phyloP scores from a whole-genome alignment of 2,888 invertebrate genomes.

The Ditula angustiorana region DNA sequence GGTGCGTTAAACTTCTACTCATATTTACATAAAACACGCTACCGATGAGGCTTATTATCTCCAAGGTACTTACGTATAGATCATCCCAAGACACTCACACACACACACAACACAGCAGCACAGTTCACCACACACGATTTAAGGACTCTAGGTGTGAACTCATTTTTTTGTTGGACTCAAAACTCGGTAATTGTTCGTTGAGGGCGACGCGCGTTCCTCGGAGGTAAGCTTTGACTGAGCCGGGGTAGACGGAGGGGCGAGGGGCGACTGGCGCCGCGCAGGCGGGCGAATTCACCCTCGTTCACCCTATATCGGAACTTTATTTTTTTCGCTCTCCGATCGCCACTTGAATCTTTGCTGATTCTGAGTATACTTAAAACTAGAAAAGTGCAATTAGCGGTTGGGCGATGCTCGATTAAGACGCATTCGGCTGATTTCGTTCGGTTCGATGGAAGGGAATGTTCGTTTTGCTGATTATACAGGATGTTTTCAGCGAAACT shows the following conservation, averaged over 20 bases:
- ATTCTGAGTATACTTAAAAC: conserved; percentile 36
- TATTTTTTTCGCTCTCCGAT: conserved; percentile 37
- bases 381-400: conserved; percentile 37
- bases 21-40: conserved; percentile 7
- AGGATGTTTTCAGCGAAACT: background rate
- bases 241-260: conserved; percentile 15
- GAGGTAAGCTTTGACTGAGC: conserved; percentile 31
- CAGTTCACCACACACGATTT: conserved; percentile 32
- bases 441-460: background rate
- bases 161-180: conserved; percentile 21
- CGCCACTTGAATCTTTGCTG: conserved; percentile 38
- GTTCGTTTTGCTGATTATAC: background rate
- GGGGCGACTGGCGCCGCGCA: conserved; percentile 36
- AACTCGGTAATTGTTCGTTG: conserved; percentile 1
- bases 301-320: conserved; percentile 39
- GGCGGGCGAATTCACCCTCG: conserved; percentile 31
- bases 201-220: conserved; percentile 4
- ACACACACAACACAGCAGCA: conserved; percentile 32
- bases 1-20: conserved; percentile 9
- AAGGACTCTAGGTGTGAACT: conserved; percentile 4
- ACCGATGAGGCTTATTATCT: background rate
- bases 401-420: conserved; percentile 8
- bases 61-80: conserved; percentile 28
- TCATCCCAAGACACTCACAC: conserved; percentile 30
- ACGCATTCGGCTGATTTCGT: conserved; percentile 16